Percentiles rank a stretch among this genome's conserved stretches.
These are phyloP conservation scores for Drosophila mimetica DNA, from an alignment of 2,888 invertebrate genomes.

Conservation along the genomic window DNA sequence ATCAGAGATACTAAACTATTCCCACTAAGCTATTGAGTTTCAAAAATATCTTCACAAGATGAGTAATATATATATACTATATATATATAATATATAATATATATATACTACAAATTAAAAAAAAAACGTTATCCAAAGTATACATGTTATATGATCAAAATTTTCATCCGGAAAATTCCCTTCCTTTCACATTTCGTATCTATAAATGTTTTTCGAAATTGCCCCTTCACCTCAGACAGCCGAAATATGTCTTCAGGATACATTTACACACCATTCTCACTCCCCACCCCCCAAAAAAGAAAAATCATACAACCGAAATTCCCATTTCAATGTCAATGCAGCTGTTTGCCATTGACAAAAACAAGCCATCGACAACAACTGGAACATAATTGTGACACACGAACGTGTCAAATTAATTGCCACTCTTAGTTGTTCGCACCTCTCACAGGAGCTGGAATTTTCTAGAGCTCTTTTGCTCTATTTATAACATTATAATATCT, in stretches of 20 bases:
- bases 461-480: slow-evolving; percentile 2
- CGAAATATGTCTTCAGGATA: slow-evolving; percentile 15
- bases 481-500: neutral
- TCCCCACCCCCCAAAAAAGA: neutral
- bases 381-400: slow-evolving; percentile 10
- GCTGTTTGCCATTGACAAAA: slow-evolving; percentile 61
- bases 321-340: slow-evolving; percentile 74
- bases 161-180: too few species aligned
- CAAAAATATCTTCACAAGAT: too few species aligned
- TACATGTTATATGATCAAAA: too few species aligned
- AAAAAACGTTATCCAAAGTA: too few species aligned
- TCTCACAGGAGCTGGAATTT: slow-evolving; percentile 40
- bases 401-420: slow-evolving; percentile 68
- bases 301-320: neutral
- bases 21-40: too few species aligned
- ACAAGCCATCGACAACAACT: slow-evolving; percentile 22
- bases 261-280: slow-evolving; percentile 22
- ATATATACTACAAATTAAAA: too few species aligned
- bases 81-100: too few species aligned
- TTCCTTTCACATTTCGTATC: neutral
- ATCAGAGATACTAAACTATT: too few species aligned
- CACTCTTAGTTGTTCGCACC: slow-evolving; percentile 65
- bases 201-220: slow-evolving; percentile 23
- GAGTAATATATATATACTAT: too few species aligned
- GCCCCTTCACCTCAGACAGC: slow-evolving; percentile 25